Base-by-base conservation (phyloP, 2,888 invertebrate species). In the Polymixis lichenea region DNA sequence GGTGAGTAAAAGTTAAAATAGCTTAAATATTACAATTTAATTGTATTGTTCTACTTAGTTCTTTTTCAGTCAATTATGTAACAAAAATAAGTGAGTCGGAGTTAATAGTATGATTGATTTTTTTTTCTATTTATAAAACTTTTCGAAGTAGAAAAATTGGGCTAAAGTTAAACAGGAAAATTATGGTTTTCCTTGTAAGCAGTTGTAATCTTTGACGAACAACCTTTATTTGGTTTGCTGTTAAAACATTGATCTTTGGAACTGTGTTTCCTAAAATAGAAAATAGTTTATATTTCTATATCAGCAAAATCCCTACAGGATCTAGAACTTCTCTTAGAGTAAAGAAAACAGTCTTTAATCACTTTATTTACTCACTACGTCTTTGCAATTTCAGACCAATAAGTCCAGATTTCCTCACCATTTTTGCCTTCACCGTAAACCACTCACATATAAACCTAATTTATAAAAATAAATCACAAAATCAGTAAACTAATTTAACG, bases 101-200 rank as follows among this genome's bases (percentile, higher is more conserved):
- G 17, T 7, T 55, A 32, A 55, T 55, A n/a, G 17, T 55, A 32
- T 55, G 53, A 67, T 67, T 55, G 55, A 55, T 32, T 67, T 67
- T 67, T 67, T n/a, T 32, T 55, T n/a, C n/a, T 67, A 67, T 53
- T 55, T 55, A 32, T n/a, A 22, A 64, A 67, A 67, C n/a, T 19
- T n/a, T 67, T 11, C 32, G 17, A 7, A 32, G 32, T 55, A 67
- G 22, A 11, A 43, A 56, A 56, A 51, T 32, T 32, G 6, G 6
- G 5, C 43, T 28, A 1, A 75, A 68, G n/a, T 80, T 32, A 25
- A 32, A 61, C 28, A 75, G 49, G 55, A 75, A 78, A 75, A 56
- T 22, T 19, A 43, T 17, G n/a, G 28, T 22, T 74, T 80, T 74
- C 53, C 58, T 78, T 22, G 43, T n/a, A 25, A 75, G 11, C 25